phyloP scores from a whole-genome alignment of 1,140 invertebrate genomes.

The Berghia stephanieae region DNA sequence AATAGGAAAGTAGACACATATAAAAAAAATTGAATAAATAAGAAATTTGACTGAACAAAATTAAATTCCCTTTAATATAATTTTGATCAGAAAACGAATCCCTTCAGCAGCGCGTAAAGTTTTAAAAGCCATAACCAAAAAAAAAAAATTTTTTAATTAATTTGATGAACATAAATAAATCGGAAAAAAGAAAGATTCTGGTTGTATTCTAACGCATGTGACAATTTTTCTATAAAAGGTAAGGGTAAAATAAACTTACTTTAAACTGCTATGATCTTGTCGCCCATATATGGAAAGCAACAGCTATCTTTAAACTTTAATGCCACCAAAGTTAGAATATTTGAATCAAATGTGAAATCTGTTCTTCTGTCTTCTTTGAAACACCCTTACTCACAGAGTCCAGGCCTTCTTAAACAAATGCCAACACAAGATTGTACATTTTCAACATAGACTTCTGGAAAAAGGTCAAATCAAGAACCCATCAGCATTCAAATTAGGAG shows the following conservation, averaged over 20 bases:
- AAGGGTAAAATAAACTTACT: too few species aligned
- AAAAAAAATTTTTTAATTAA: neutral
- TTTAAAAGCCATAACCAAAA: neutral
- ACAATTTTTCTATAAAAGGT: too few species aligned
- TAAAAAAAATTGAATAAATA: neutral
- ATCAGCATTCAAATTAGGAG: too few species aligned
- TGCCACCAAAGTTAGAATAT: neutral
- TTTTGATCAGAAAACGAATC: too few species aligned
- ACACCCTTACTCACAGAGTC: neutral
- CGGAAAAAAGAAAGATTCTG: neutral
- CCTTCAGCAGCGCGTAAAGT: neutral
- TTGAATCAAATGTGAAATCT: too few species aligned
- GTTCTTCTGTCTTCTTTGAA: too few species aligned
- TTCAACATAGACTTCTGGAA: neutral
- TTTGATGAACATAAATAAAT: slow-evolving; percentile 25
- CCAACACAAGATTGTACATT: neutral
- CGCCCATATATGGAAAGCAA: neutral
- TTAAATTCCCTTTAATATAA: too few species aligned
- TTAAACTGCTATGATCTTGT: too few species aligned
- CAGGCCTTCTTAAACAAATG: neutral
- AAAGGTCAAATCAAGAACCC: too few species aligned
- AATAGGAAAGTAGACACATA: neutral
- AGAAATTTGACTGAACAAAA: neutral
- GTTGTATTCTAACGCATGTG: neutral
- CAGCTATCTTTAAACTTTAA: neutral